These are phyloP conservation scores for Melinaea menophilus DNA, from an alignment of 2,888 invertebrate species.

Conservation along the genomic window DNA sequence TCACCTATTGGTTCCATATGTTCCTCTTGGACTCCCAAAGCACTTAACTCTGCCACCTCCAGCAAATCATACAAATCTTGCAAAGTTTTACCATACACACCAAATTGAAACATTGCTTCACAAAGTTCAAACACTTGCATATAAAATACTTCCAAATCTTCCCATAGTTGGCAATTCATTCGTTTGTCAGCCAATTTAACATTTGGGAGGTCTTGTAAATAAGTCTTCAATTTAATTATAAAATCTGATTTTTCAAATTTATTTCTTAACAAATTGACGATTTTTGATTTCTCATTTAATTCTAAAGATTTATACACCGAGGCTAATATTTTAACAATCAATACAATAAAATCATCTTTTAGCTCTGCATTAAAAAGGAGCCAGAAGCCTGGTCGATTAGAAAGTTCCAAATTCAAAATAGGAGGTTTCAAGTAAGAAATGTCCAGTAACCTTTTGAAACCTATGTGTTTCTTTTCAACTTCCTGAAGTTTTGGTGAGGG, in stretches of 20 bases:
- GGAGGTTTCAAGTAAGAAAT: slow-evolving; percentile 60
- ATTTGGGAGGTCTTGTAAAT: slow-evolving; percentile 50
- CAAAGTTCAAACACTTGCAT: slow-evolving; percentile 49
- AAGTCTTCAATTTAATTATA: slow-evolving; percentile 51
- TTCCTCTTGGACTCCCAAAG: slow-evolving; percentile 51
- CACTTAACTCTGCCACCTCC: slow-evolving; percentile 53
- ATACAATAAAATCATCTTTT: slow-evolving; percentile 67
- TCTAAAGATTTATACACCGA: slow-evolving; percentile 57
- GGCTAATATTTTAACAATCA: slow-evolving; percentile 65
- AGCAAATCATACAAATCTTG: slow-evolving; percentile 49
- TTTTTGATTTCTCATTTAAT: slow-evolving; percentile 53
- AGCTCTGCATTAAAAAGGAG: slow-evolving; percentile 60
- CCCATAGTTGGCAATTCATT: slow-evolving; percentile 64
- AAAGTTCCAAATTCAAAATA: slow-evolving; percentile 60
- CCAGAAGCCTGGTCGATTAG: slow-evolving; percentile 67
- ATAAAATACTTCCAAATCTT: slow-evolving; percentile 62
- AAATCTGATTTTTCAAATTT: slow-evolving; percentile 47
- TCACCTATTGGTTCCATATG: slow-evolving; percentile 67
- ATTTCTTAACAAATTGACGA: slow-evolving; percentile 46
- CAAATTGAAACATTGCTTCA: slow-evolving; percentile 54
- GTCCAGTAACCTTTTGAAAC: slow-evolving; percentile 65
- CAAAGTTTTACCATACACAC: slow-evolving; percentile 43
- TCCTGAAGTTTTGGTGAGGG: slow-evolving; percentile 40
- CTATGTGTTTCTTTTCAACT: slow-evolving; percentile 63
- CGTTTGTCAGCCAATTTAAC: slow-evolving; percentile 60